Evolutionary conservation across 2,113 vertebrate species (phyloP), one percentile per base, ranked within the genome.

Genomic region (Sterna hirundo): DNA sequence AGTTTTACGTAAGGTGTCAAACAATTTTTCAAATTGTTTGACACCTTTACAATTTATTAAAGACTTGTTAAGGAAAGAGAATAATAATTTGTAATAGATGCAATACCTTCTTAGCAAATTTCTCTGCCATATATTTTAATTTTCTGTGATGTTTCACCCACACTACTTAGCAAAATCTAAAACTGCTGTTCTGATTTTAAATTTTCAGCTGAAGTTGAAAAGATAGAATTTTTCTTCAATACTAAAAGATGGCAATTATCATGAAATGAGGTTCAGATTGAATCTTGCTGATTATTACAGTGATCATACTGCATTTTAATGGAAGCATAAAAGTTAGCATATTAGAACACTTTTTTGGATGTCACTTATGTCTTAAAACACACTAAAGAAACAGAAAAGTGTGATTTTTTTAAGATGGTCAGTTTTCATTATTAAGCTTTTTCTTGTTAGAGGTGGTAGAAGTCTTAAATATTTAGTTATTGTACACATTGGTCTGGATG

Each of bases 131-230:
- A 51, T 89, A 40, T 96, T 97, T 95, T 87, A 83, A 92, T 96
- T 96, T 92, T 90, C 81, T 19, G 7, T 32, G 14, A 57, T 88
- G 66, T 90, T 94, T 97, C 86, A 96, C 88, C 77, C 92, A 77
- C 69, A 25, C 46, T 70, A 61, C 74, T 95, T 94, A 82, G 76
- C 60, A 89, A 83, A 97, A 97, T 95, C 61, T 70, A 58, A 92
- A 76, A 86, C 77, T 94, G 20, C 80, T 91, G 78, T 96, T 83
- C 70, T 92, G 68, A 78, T 94, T 97, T 95, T 84, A 97, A 97
- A 96, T 91, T 94, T 94, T 80, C 88, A 89, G n/a, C 18, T 93
- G 42, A 75, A 94, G 90, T 93, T 96, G 74, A 83, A 95, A 95
- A 97, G 44, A 42, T 89, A 81, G 27, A 69, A 66, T 72, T 97